Evolutionary conservation across 2,888 invertebrate species (phyloP), one percentile per base, ranked within the genome.

Genomic region (Hylaea fasciaria): DNA sequence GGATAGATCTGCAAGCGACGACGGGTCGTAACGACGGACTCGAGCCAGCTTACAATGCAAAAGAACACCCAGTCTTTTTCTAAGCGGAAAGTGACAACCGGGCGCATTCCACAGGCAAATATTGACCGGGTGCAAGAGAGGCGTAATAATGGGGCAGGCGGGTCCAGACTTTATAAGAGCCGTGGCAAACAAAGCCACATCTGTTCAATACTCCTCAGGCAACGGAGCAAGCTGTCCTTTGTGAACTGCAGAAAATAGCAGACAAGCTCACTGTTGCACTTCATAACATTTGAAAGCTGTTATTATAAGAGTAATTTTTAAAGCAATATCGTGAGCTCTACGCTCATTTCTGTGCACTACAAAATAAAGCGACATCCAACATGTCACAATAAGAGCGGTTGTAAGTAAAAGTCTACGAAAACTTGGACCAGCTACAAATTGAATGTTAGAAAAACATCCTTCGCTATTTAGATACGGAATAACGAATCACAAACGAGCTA

Each of bases 91-190:
- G 70, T 72, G 69, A 69, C 65, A 69, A 69, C 64, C 57, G 44
- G 52, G 59, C 63, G 67, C 62, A 70, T 71, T 65, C 57, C 62
- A 51, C 64, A 59, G 58, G 66, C 72, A 69, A 81, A 77, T 79
- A 77, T 82, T 81, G 75, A 74, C 74, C 65, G 66, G 78, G 71
- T 64, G 70, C 71, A 73, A 68, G 67, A 62, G 65, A 68, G 60
- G 46, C 64, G 57, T 73, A 78, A 81, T 81, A 80, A 74, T 77
- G 64, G 72, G 70, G 76, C 71, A 48, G 53, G n/a, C 35, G 45
- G 66, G 69, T 39, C 65, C 64, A 59, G 63, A 70, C 72, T 70
- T 65, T 58, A 63, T 64, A 57, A 66, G 63, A 69, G 69, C 68
- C 61, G 68, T 60, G 62, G 71, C 76, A 74, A 77, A 79, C 77